A percentile compares a stretch with the other conserved stretches of the same genome.
These are phyloP conservation scores for Isoperla grammatica DNA, from an alignment of 2,888 invertebrate genomes.

Conservation along the genomic window DNA sequence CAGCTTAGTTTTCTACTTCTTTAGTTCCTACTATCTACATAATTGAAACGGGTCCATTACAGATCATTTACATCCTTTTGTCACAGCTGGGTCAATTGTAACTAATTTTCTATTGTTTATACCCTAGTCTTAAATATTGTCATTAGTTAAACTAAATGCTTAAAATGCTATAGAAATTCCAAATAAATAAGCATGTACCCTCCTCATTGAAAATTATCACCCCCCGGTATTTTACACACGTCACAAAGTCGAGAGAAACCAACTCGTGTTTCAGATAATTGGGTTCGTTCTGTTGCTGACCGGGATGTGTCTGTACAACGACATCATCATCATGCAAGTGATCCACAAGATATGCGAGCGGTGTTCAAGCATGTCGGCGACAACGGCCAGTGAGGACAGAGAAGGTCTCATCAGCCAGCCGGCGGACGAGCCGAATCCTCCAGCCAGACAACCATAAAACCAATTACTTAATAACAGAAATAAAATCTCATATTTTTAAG, in stretches of 20 bases:
- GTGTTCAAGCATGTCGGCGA: background rate
- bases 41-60: too few relatives aligned
- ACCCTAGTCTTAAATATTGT: too few relatives aligned
- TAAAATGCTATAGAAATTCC: too few relatives aligned
- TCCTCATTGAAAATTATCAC: too few relatives aligned
- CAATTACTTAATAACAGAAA: background rate
- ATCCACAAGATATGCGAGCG: constrained; percentile 10
- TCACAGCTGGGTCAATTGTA: background rate
- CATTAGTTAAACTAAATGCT: too few relatives aligned
- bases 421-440: constrained; percentile 25
- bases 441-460: background rate
- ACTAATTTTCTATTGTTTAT: too few relatives aligned
- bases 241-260: too few relatives aligned
- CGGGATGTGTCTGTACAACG: constrained; percentile 82
- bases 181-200: too few relatives aligned
- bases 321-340: constrained; percentile 42
- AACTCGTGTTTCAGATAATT: constrained; percentile 49
- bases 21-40: too few relatives aligned
- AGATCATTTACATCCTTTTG: too few relatives aligned
- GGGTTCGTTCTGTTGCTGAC: constrained; percentile 70
- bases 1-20: too few relatives aligned
- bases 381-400: constrained; percentile 1
- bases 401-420: constrained; percentile 27
- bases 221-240: too few relatives aligned
- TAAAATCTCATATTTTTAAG: background rate